Percentiles rank a stretch among this genome's conserved stretches.
Conservation (phyloP, 2,888 invertebrate species). For the Rugalucina vietnamica region DNA sequence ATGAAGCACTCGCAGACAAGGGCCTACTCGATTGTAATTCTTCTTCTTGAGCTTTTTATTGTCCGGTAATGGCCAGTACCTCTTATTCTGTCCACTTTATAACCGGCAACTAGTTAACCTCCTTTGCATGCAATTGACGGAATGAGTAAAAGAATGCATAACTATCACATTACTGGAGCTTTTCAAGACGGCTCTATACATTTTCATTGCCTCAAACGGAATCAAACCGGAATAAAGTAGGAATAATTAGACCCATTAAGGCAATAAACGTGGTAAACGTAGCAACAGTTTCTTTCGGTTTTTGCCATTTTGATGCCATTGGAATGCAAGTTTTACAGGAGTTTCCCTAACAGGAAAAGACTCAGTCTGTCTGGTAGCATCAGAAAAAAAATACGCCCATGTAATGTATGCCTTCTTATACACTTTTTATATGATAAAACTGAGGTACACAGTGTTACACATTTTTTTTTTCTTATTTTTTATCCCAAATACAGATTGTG, state of each 20-base stretch:
- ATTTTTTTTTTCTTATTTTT: no score
- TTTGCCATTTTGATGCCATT: no score
- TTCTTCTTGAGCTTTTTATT: background rate
- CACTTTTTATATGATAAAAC: no score
- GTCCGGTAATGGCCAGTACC: constrained; percentile 1
- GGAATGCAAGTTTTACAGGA: no score
- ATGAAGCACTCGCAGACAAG: background rate
- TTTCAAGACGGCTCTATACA: background rate
- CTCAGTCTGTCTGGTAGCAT: no score
- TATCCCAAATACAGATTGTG: no score
- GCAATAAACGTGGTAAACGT: no score
- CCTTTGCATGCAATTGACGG: background rate
- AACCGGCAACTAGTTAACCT: background rate
- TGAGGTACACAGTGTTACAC: no score
- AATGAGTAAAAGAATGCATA: background rate
- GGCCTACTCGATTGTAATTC: background rate
- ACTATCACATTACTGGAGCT: constrained; percentile 1
- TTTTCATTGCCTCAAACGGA: background rate
- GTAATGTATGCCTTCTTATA: no score
- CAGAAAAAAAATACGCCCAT: no score
- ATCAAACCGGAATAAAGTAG: background rate
- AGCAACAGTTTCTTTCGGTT: no score
- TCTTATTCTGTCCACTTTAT: constrained; percentile 8
- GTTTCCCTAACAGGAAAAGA: no score
- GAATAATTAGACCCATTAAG: background rate